phyloP scores from a whole-genome alignment of 2,113 vertebrate species.

The Calypte anna region DNA sequence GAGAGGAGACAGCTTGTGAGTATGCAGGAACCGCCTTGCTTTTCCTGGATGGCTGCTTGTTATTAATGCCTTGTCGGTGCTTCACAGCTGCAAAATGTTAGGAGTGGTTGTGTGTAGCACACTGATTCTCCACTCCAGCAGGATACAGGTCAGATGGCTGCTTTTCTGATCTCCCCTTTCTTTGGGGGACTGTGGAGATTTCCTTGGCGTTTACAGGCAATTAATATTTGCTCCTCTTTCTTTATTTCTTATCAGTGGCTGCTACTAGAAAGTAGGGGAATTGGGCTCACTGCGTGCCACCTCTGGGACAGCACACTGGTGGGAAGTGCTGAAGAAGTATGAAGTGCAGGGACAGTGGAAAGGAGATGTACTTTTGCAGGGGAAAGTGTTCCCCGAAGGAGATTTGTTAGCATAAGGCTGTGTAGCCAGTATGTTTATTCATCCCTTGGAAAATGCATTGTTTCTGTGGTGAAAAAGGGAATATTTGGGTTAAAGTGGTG shows the following conservation, averaged over 20 bases:
- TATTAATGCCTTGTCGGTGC: conserved; percentile 2
- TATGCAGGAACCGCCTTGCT: conserved; percentile 27
- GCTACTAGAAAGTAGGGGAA: background rate
- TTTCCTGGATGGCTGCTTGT: conserved; percentile 3
- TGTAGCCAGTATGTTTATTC: background rate
- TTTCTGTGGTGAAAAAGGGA: conserved; percentile 30
- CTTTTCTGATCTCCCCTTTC: background rate
- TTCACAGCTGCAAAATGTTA: conserved; percentile 11
- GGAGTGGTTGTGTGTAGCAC: background rate
- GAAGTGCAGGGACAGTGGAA: background rate
- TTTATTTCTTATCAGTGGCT: background rate
- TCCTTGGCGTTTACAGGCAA: background rate
- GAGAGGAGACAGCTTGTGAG: conserved; percentile 23
- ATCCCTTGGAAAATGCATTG: background rate
- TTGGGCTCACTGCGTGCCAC: background rate
- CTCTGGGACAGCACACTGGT: background rate
- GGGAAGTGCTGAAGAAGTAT: background rate
- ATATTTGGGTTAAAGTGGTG: background rate
- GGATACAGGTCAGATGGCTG: background rate
- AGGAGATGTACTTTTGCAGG: background rate
- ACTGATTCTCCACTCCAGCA: background rate
- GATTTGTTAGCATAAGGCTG: background rate
- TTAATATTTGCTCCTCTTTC: background rate
- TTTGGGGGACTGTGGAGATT: background rate
- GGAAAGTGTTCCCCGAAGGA: background rate